phyloP scores from a whole-genome alignment of 2,888 invertebrate genomes.

The Drosophila longiperda region DNA sequence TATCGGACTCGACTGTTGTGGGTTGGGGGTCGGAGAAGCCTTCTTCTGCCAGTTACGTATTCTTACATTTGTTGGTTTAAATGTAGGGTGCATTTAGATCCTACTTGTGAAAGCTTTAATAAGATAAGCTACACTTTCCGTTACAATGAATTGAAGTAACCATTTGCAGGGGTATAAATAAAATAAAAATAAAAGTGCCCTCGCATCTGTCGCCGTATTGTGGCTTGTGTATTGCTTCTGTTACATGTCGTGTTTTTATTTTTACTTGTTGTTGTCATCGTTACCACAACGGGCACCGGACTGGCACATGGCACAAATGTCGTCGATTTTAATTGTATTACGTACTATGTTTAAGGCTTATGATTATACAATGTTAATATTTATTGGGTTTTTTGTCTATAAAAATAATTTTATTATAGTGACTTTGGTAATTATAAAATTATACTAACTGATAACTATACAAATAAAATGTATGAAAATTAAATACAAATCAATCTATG shows the following conservation, averaged over 20 bases:
- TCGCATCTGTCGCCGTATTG: conserved; percentile 30
- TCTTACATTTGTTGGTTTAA: not conserved
- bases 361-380: conserved; percentile 49
- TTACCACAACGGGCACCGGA: conserved; percentile 49
- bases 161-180: conserved; percentile 5
- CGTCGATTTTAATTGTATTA: conserved; percentile 66
- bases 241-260: conserved; percentile 15
- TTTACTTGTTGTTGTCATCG: conserved; percentile 37
- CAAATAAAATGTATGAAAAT: too few species aligned
- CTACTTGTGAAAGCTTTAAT: not conserved
- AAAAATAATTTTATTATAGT: too few species aligned
- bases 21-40: not conserved
- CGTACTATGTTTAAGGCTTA: conserved; percentile 68
- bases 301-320: conserved; percentile 59
- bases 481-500: too few species aligned
- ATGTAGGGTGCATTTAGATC: not conserved
- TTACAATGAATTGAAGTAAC: not conserved
- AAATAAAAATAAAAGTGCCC: conserved; percentile 10
- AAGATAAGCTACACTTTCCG: not conserved
- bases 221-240: conserved; percentile 38
- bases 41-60: not conserved
- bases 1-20: not conserved
- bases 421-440: too few species aligned
- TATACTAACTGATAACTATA: too few species aligned
- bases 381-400: conserved; percentile 11